phyloP scores from a whole-genome alignment of 1,140 invertebrate species.

The Rhynchophorus ferrugineus region DNA sequence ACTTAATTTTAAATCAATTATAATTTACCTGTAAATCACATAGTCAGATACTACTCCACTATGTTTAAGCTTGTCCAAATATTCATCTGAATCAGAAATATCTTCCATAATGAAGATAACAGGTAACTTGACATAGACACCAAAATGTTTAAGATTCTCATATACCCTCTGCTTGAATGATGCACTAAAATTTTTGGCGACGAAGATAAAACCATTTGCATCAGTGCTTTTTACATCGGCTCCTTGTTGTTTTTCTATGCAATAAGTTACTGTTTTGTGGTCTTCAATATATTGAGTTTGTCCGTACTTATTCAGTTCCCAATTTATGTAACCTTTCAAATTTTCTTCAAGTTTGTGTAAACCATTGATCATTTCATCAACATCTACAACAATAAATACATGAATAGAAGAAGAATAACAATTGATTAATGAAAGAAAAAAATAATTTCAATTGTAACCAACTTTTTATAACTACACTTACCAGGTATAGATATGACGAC shows the following conservation, averaged over 20 bases:
- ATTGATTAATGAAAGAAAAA: no score
- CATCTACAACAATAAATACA: no score
- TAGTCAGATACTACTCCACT: slow-evolving; percentile 27
- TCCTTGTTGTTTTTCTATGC: slow-evolving; percentile 27
- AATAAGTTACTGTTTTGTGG: slow-evolving; percentile 29
- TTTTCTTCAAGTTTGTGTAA: slow-evolving; percentile 33
- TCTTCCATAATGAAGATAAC: slow-evolving; percentile 31
- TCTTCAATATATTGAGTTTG: slow-evolving; percentile 22
- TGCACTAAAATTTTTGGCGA: slow-evolving; percentile 27
- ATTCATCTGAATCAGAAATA: slow-evolving; percentile 12
- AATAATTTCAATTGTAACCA: no score
- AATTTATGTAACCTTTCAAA: slow-evolving; percentile 37
- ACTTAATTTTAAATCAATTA: no score
- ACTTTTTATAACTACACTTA: no score
- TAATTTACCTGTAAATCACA: slow-evolving; percentile 24
- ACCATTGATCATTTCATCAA: slow-evolving; percentile 34
- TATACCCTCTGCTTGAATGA: slow-evolving; percentile 24
- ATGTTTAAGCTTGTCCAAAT: slow-evolving; percentile 20
- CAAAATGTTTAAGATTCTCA: slow-evolving; percentile 28
- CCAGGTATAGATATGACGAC: slow-evolving; percentile 42
- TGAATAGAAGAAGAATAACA: no score
- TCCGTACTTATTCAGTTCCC: slow-evolving; percentile 21
- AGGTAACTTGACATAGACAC: slow-evolving; percentile 28
- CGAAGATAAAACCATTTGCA: slow-evolving; percentile 33
- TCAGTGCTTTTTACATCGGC: slow-evolving; percentile 17